Evolutionary conservation across 1,140 invertebrate genomes (phyloP), one percentile per base, ranked within the genome.

Genomic region (Linepithema humile): DNA sequence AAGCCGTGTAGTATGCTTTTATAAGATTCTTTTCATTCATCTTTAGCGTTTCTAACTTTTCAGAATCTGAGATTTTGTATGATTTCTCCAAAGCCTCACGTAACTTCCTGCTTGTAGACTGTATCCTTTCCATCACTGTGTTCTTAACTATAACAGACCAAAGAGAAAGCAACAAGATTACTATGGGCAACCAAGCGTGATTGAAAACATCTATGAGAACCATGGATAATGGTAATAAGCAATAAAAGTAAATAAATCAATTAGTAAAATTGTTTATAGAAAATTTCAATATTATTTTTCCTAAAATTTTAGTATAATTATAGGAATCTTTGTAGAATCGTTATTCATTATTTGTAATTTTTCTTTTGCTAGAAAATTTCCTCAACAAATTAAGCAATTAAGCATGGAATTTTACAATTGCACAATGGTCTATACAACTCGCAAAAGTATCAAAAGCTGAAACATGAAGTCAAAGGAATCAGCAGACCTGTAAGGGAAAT

Each of bases 101-200:
- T 17, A 93, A 70, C 7, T 90, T 89, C 45, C 73, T 6, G 67
- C 88, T 92, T 35, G 55, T 86, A n/a, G 64, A 62, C 23, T 90
- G 64, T 59, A 93, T 88, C 48, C 83, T 87, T 53, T 92, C 85
- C 29, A 70, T 35, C 50, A 92, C 69, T 29, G 91, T 82, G 60
- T 77, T 86, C 23, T 86, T 78, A 32, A 92, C 92, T 93, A 85
- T 7, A 92, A 90, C 77, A 87, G 53, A 73, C 1, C 57, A 62
- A 64, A 55, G 67, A 26, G 15, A 72, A 67, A 86, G 57, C 23
- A 57, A 15, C 20, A 43, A 48, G 15, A 53, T 29, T 45, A 48
- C 0, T 38, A 73, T 23, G 1, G 35, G 12, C 3, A 70, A 15
- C 9, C 10, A 80, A 23, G 38, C 26, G 53, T 45, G 17, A 45